Evolutionary conservation across 2,888 invertebrate genomes (phyloP).

Genomic region (Rhyacophila evoluta): DNA sequence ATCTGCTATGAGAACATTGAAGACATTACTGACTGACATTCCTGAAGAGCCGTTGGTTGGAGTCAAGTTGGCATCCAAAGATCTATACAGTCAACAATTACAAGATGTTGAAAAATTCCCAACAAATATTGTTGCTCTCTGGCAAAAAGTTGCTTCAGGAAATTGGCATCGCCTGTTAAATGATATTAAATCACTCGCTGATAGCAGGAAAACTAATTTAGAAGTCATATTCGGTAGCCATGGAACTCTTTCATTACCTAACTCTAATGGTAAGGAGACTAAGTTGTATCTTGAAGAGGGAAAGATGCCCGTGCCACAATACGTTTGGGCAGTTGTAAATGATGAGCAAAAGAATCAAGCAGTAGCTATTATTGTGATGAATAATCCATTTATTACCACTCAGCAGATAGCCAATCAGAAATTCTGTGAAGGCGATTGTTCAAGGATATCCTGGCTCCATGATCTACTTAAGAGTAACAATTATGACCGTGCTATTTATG

Average conservation of each 20-base stretch:
- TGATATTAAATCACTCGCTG: constrained; percentile 44
- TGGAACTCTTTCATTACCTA: constrained; percentile 35
- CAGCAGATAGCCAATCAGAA: constrained; percentile 40
- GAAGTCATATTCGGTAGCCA: constrained; percentile 51
- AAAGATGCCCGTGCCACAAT: constrained; percentile 47
- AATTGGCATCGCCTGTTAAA: constrained; percentile 48
- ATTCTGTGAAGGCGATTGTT: constrained; percentile 49
- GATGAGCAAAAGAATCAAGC: constrained; percentile 42
- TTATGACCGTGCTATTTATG: constrained; percentile 43
- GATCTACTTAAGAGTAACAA: constrained; percentile 46
- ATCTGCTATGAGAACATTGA: constrained; percentile 29
- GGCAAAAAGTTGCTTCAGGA: constrained; percentile 46
- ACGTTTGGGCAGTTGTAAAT: constrained; percentile 46
- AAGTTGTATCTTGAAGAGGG: constrained; percentile 36
- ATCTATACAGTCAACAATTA: constrained; percentile 48
- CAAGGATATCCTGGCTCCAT: constrained; percentile 46
- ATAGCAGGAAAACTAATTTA: constrained; percentile 34
- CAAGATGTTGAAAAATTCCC: constrained; percentile 49
- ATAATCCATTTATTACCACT: constrained; percentile 48
- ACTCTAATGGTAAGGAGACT: constrained; percentile 30
- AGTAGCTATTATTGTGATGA: constrained; percentile 47
- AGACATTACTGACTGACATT: constrained; percentile 39
- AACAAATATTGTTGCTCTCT: constrained; percentile 47
- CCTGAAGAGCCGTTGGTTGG: constrained; percentile 30
- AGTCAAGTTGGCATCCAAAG: constrained; percentile 44